These are phyloP conservation scores for Chironomus striatipennis DNA, from an alignment of 1,140 invertebrate genomes.

Conservation along the genomic window DNA sequence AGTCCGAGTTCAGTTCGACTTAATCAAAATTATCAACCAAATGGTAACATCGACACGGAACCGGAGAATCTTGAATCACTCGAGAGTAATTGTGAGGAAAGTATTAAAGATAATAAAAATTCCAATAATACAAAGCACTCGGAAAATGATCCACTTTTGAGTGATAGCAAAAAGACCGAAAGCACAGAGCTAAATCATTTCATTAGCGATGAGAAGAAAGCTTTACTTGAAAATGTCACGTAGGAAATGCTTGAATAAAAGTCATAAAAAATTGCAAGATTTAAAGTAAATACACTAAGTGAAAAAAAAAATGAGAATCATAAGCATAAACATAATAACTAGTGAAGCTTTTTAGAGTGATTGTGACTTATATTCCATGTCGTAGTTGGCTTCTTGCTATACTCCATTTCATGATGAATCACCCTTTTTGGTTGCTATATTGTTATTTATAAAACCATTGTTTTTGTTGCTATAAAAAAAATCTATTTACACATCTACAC, in stretches of 20 bases:
- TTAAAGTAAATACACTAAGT: too few relatives aligned
- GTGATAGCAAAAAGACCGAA: neutral
- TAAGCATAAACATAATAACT: neutral
- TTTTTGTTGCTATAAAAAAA: too few relatives aligned
- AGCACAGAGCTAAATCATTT: neutral
- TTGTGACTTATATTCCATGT: neutral
- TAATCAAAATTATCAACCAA: slow-evolving; percentile 19
- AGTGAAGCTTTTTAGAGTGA: neutral
- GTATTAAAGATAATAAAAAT: neutral
- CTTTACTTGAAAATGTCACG: slow-evolving; percentile 11
- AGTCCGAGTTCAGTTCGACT: slow-evolving; percentile 2
- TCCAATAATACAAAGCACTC: neutral
- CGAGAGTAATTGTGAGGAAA: slow-evolving; percentile 17
- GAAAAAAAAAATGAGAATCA: too few relatives aligned
- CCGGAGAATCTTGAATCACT: neutral
- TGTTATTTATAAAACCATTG: too few relatives aligned
- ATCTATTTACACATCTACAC: neutral
- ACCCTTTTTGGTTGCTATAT: neutral
- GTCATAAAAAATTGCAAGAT: neutral
- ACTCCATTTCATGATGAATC: slow-evolving; percentile 1
- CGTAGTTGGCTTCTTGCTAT: neutral
- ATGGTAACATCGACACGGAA: neutral
- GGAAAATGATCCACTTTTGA: slow-evolving; percentile 15
- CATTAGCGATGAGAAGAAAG: slow-evolving; percentile 4
- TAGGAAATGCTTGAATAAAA: neutral